Percentiles rank a stretch among this genome's conserved stretches.
phyloP scores from a whole-genome alignment of 2,113 vertebrate genomes.

The Phycodurus eques region DNA sequence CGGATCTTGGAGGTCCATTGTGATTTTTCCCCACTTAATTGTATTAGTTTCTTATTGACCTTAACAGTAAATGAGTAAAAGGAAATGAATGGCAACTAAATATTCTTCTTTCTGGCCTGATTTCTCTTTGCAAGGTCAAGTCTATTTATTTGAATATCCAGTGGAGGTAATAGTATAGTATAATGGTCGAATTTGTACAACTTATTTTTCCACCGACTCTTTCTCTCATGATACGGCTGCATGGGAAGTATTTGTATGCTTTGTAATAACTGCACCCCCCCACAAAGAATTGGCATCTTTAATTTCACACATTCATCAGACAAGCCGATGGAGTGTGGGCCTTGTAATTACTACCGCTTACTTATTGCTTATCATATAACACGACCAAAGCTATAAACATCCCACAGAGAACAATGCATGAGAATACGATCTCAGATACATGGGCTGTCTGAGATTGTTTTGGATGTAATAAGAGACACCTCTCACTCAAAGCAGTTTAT shows the following conservation, averaged over 20 bases:
- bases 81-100: constrained; percentile 24
- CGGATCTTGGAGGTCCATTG: constrained; percentile 37
- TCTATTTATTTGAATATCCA: constrained; percentile 56
- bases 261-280: constrained; percentile 48
- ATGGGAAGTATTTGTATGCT: constrained; percentile 45
- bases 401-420: constrained; percentile 61
- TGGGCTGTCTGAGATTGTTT: constrained; percentile 64
- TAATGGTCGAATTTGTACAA: not conserved
- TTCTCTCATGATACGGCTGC: constrained; percentile 26
- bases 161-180: constrained; percentile 38
- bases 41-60: constrained; percentile 58
- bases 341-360: constrained; percentile 70
- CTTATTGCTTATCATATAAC: constrained; percentile 73
- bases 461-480: constrained; percentile 68
- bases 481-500: constrained; percentile 60
- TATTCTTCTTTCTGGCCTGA: constrained; percentile 38
- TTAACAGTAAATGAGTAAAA: constrained; percentile 18
- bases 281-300: constrained; percentile 59
- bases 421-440: constrained; percentile 56
- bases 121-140: constrained; percentile 56
- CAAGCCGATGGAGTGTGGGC: constrained; percentile 50
- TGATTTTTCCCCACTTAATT: constrained; percentile 52
- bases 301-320: constrained; percentile 69
- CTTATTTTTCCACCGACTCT: constrained; percentile 17
- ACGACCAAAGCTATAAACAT: constrained; percentile 68